Conservation (phyloP, 2,113 vertebrate species). For the Tauraco erythrolophus region DNA sequence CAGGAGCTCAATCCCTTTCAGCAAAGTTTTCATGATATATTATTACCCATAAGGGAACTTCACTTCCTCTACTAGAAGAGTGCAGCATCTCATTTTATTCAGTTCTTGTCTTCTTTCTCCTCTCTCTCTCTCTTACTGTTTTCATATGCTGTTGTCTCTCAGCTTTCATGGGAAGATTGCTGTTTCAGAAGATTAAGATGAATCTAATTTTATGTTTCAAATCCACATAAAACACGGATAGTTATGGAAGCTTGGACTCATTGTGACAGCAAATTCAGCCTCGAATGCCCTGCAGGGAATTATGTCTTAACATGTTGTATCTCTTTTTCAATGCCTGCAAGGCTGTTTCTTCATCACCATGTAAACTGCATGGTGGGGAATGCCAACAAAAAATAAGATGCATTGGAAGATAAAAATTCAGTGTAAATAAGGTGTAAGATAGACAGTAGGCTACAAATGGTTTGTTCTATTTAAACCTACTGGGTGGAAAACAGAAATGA, state of each 20-base stretch:
- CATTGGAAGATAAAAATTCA: slow-evolving; percentile 51
- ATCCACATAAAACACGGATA: slow-evolving; percentile 68
- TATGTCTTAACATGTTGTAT: slow-evolving; percentile 64
- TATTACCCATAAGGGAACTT: slow-evolving; percentile 55
- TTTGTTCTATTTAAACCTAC: slow-evolving; percentile 61
- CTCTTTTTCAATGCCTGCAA: slow-evolving; percentile 51
- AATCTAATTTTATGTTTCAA: slow-evolving; percentile 78
- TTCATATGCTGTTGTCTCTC: slow-evolving; percentile 63
- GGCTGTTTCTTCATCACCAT: slow-evolving; percentile 60
- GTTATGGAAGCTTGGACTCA: slow-evolving; percentile 66
- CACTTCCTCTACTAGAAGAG: slow-evolving; percentile 33
- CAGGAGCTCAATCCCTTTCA: slow-evolving; percentile 36
- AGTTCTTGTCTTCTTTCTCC: slow-evolving; percentile 28
- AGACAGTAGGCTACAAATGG: slow-evolving; percentile 53
- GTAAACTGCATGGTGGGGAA: slow-evolving; percentile 67
- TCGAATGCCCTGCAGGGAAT: slow-evolving; percentile 60
- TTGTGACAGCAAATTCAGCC: slow-evolving; percentile 56
- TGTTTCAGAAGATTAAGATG: slow-evolving; percentile 73
- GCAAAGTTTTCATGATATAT: slow-evolving; percentile 1
- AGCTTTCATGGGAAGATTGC: slow-evolving; percentile 68
- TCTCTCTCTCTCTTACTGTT: slow-evolving; percentile 31
- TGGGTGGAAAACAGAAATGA: slow-evolving; percentile 30
- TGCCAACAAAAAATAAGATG: slow-evolving; percentile 62
- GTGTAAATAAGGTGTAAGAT: slow-evolving; percentile 62
- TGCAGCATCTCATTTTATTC: slow-evolving; percentile 50